phyloP scores from a whole-genome alignment of 2,113 vertebrate species.

The Sorex fumeus region DNA sequence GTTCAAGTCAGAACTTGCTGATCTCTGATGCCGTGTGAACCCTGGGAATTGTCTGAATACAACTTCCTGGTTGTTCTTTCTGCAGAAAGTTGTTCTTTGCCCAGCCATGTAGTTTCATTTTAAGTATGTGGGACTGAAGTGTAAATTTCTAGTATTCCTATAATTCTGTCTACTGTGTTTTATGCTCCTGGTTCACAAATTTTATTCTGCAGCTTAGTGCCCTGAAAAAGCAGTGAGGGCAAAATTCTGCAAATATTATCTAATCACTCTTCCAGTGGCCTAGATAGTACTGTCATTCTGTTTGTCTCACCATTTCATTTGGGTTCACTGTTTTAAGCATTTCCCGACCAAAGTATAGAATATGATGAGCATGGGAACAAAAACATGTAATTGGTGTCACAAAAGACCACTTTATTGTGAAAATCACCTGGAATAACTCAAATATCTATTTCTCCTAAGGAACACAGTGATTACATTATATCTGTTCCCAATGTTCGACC shows the following conservation, averaged over 20 bases:
- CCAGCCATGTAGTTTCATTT: conserved; percentile 20
- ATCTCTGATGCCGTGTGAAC: conserved; percentile 9
- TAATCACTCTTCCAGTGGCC: conserved; percentile 32
- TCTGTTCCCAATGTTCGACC: background rate
- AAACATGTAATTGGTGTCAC: conserved; percentile 46
- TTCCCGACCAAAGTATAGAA: conserved; percentile 23
- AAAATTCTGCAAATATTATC: conserved; percentile 48
- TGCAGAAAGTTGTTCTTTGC: conserved; percentile 46
- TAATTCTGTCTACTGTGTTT: conserved; percentile 44
- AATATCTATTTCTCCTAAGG: conserved; percentile 25
- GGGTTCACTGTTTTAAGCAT: conserved; percentile 36
- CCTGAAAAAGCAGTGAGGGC: conserved; percentile 24
- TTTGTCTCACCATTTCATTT: conserved; percentile 60
- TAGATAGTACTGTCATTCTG: conserved; percentile 43
- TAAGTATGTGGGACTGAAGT: background rate
- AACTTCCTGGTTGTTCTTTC: conserved; percentile 52
- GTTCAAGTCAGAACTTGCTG: conserved; percentile 6
- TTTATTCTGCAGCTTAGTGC: conserved; percentile 52
- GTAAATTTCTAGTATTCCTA: conserved; percentile 33
- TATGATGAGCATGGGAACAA: conserved; percentile 45
- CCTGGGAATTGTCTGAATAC: conserved; percentile 39
- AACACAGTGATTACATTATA: conserved; percentile 23
- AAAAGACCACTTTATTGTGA: conserved; percentile 42
- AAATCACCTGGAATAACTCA: conserved; percentile 64
- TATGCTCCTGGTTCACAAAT: conserved; percentile 16